These are phyloP conservation scores for Dioctria linearis DNA, from an alignment of 2,888 invertebrate genomes.

Conservation along the genomic window DNA sequence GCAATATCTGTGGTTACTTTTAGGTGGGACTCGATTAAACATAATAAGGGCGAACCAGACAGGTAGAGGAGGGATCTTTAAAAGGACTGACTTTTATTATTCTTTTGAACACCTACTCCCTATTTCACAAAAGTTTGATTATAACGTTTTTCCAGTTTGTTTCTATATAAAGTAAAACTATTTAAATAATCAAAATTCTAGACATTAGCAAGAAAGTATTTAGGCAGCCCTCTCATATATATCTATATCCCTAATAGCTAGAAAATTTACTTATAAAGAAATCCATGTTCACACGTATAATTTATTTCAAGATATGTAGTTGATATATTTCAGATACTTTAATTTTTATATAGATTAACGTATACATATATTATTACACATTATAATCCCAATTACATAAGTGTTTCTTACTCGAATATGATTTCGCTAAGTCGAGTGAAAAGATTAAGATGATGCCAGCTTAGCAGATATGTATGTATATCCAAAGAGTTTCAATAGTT, in stretches of 20 bases:
- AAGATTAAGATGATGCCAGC: not conserved
- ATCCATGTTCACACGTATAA: slow-evolving; percentile 14
- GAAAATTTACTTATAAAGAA: not conserved
- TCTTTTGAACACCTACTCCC: not conserved
- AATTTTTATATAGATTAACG: no score
- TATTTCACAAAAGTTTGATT: slow-evolving; percentile 30
- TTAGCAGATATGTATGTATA: not conserved
- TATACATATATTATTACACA: not conserved
- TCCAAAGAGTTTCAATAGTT: not conserved
- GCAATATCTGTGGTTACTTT: slow-evolving; percentile 92
- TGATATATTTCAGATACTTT: no score
- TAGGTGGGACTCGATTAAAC: slow-evolving; percentile 85
- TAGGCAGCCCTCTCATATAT: slow-evolving; percentile 14
- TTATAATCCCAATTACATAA: no score
- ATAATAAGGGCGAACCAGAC: slow-evolving; percentile 71
- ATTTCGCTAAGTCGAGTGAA: not conserved
- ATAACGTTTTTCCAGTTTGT: slow-evolving; percentile 28
- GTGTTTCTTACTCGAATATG: slow-evolving; percentile 1
- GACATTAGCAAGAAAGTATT: not conserved
- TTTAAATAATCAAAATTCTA: not conserved
- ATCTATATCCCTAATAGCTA: not conserved
- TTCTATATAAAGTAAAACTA: not conserved
- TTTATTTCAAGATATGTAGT: not conserved
- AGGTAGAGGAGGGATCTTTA: slow-evolving; percentile 68
- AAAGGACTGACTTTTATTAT: slow-evolving; percentile 43